These are phyloP conservation scores for Danio albolineatus DNA, from an alignment of 2,797 vertebrate species.

Conservation along the genomic window DNA sequence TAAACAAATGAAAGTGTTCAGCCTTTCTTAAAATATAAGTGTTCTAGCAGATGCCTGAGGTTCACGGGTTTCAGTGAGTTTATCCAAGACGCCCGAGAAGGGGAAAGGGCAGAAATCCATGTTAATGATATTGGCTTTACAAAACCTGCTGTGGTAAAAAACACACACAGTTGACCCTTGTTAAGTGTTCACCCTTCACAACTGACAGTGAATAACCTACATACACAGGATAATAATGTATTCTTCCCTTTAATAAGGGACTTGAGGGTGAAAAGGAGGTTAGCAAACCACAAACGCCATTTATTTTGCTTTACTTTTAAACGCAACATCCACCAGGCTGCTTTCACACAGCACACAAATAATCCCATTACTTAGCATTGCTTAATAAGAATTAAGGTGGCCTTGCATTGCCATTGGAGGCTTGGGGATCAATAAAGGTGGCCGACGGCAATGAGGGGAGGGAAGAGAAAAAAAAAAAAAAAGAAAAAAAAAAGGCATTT, in stretches of 20 bases:
- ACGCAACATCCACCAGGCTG: conserved; percentile 46
- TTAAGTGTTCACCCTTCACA: conserved; percentile 31
- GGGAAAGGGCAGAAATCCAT: conserved; percentile 11
- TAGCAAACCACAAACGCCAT: conserved; percentile 40
- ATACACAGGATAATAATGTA: not conserved
- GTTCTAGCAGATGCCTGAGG: not conserved
- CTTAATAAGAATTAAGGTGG: conserved; percentile 51
- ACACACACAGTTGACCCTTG: conserved; percentile 35
- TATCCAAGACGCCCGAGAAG: not conserved
- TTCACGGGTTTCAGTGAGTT: not conserved
- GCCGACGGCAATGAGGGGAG: conserved; percentile 13
- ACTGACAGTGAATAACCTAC: not conserved
- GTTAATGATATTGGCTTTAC: conserved; percentile 39
- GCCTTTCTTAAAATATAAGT: not conserved
- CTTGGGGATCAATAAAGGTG: conserved; percentile 23
- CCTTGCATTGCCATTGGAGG: conserved; percentile 16
- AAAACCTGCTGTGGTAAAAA: conserved; percentile 27
- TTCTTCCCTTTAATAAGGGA: conserved; percentile 22
- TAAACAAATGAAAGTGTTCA: not conserved
- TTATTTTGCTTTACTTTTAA: conserved; percentile 38
- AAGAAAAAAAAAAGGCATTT: conserved; percentile 8
- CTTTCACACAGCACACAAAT: conserved; percentile 31
- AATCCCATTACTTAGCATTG: conserved; percentile 27
- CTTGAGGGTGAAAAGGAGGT: conserved; percentile 23
- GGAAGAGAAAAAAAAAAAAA: not conserved